These are phyloP conservation scores for Sialis fuliginosa DNA, from an alignment of 2,888 invertebrate genomes.

Conservation along the genomic window DNA sequence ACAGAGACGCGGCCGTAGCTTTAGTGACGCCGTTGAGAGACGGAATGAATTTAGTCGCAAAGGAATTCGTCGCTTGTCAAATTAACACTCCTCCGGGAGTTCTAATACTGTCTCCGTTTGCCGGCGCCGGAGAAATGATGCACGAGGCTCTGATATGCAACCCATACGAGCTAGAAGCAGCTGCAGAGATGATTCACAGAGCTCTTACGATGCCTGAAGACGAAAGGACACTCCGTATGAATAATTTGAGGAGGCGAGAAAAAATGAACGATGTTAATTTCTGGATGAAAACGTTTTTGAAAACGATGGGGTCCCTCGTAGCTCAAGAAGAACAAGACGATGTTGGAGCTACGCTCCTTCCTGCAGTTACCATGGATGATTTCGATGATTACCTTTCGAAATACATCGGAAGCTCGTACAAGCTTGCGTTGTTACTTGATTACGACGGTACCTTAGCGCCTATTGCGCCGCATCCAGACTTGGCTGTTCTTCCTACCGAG, in stretches of 20 bases:
- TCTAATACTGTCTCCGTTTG: slow-evolving; percentile 75
- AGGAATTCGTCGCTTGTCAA: slow-evolving; percentile 85
- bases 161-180: slow-evolving; percentile 75
- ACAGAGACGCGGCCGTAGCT: slow-evolving; percentile 72
- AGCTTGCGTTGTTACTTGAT: slow-evolving; percentile 66
- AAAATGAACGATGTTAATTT: slow-evolving; percentile 69
- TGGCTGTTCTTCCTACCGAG: slow-evolving; percentile 70
- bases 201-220: slow-evolving; percentile 84
- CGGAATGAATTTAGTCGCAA: slow-evolving; percentile 85
- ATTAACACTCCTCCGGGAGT: slow-evolving; percentile 75
- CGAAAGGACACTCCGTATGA: slow-evolving; percentile 72
- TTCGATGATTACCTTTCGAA: slow-evolving; percentile 78
- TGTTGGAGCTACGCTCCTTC: slow-evolving; percentile 69
- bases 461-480: slow-evolving; percentile 76
- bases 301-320: slow-evolving; percentile 65
- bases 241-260: slow-evolving; percentile 62
- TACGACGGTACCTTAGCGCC: slow-evolving; percentile 82
- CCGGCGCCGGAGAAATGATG: slow-evolving; percentile 88
- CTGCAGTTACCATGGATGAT: slow-evolving; percentile 78
- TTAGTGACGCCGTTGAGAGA: slow-evolving; percentile 75
- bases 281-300: slow-evolving; percentile 78
- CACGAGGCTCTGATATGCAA: slow-evolving; percentile 81
- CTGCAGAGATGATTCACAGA: slow-evolving; percentile 72
- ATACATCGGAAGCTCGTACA: slow-evolving; percentile 76
- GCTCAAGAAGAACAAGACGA: slow-evolving; percentile 61